Conservation (phyloP, 2,113 vertebrate genomes). For the Zosterops japonicus region DNA sequence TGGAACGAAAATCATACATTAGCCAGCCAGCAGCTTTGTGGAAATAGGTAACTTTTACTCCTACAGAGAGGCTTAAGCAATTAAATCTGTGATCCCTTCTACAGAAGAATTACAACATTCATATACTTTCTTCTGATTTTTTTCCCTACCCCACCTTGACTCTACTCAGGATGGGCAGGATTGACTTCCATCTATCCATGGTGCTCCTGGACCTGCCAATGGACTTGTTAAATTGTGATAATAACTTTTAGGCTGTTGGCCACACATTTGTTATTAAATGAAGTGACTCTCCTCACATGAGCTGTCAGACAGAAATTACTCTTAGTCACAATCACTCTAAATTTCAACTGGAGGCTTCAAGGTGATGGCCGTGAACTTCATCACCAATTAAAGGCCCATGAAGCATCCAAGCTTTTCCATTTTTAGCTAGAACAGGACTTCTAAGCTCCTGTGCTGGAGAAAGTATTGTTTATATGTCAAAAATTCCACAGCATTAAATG, state of each 20-base stretch:
- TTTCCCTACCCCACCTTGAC: background rate
- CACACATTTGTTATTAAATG: slow-evolving; percentile 15
- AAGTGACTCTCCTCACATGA: slow-evolving; percentile 18
- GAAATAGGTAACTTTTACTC: background rate
- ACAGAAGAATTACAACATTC: background rate
- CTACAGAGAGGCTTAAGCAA: background rate
- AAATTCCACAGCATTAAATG: background rate
- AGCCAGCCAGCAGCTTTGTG: background rate
- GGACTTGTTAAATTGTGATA: background rate
- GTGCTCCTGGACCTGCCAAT: background rate
- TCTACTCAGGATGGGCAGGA: background rate
- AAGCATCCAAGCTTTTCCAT: background rate
- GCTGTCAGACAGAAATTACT: slow-evolving; percentile 31
- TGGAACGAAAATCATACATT: background rate
- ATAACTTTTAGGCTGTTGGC: slow-evolving; percentile 26
- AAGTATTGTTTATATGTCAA: background rate
- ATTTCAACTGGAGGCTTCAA: slow-evolving; percentile 28
- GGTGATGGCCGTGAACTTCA: slow-evolving; percentile 22
- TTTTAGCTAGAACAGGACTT: background rate
- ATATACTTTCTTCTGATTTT: background rate
- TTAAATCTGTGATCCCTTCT: background rate
- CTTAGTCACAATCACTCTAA: slow-evolving; percentile 2
- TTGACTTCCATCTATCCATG: background rate
- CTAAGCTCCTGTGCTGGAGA: background rate
- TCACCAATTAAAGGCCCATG: background rate